Evolutionary conservation across 2,113 vertebrate species (phyloP).

Genomic region (Pachyramphus minor): DNA sequence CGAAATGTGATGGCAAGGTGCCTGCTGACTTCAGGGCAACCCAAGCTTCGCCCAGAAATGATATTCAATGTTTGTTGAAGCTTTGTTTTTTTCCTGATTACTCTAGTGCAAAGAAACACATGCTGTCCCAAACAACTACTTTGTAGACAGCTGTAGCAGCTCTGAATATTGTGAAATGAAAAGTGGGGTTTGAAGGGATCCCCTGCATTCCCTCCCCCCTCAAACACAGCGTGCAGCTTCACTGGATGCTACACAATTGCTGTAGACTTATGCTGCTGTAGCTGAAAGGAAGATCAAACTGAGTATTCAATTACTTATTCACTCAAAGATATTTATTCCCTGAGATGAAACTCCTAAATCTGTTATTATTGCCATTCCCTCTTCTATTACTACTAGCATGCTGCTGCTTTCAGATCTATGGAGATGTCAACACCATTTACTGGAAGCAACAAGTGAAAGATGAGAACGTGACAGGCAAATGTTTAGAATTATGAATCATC

Average conservation of each 20-base stretch:
- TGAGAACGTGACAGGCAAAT: not conserved
- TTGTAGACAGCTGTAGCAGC: not conserved
- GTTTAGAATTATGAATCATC: slow-evolving; percentile 17
- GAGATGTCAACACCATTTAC: slow-evolving; percentile 26
- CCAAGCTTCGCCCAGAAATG: not conserved
- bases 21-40: not conserved
- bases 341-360: not conserved
- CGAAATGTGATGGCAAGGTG: not conserved
- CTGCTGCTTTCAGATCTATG: slow-evolving; percentile 21
- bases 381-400: not conserved
- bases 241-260: not conserved
- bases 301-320: slow-evolving; percentile 7
- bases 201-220: not conserved
- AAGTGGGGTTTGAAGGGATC: not conserved
- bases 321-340: slow-evolving; percentile 17
- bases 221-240: not conserved
- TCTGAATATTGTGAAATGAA: not conserved
- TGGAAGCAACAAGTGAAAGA: slow-evolving; percentile 14
- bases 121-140: not conserved
- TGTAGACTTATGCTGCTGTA: not conserved
- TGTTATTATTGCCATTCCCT: not conserved
- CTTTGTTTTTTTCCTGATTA: not conserved
- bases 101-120: not conserved
- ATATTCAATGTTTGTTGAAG: not conserved
- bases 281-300: slow-evolving; percentile 25